Conservation (phyloP, 2,113 vertebrate genomes). For the Lagopus leucura region DNA sequence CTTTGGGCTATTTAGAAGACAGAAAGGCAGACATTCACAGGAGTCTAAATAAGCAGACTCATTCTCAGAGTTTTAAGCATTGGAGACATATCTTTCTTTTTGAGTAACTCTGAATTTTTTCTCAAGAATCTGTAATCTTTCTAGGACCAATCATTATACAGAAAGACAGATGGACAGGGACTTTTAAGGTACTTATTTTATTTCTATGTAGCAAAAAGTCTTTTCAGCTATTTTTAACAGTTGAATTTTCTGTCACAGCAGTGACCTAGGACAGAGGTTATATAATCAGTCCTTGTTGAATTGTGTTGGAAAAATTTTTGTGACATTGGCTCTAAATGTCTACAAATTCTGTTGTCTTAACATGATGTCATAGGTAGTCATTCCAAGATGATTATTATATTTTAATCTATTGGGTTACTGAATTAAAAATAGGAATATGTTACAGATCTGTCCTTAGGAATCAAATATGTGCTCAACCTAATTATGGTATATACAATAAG, state of each 20-base stretch:
- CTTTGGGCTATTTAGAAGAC: neutral
- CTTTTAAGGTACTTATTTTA: neutral
- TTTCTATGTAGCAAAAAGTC: neutral
- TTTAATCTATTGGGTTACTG: neutral
- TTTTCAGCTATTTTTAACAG: neutral
- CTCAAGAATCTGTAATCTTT: neutral
- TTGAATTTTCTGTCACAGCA: neutral
- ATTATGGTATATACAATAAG: neutral
- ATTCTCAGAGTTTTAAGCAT: neutral
- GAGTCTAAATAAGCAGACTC: neutral
- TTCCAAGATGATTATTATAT: neutral
- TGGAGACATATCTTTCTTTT: neutral
- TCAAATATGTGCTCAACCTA: neutral
- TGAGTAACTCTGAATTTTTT: neutral
- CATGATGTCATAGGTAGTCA: neutral
- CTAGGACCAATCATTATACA: neutral
- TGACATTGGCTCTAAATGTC: neutral
- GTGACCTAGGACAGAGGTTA: neutral
- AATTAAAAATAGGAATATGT: neutral
- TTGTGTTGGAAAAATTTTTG: neutral
- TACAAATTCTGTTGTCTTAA: neutral
- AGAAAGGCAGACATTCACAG: neutral
- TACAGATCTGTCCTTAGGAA: neutral
- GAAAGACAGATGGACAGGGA: neutral
- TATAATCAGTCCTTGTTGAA: neutral